A percentile compares a stretch with the other conserved stretches of the same genome.
These are phyloP conservation scores for Thalassarche chlororhynchos DNA, from an alignment of 2,113 vertebrate genomes.

Conservation along the genomic window DNA sequence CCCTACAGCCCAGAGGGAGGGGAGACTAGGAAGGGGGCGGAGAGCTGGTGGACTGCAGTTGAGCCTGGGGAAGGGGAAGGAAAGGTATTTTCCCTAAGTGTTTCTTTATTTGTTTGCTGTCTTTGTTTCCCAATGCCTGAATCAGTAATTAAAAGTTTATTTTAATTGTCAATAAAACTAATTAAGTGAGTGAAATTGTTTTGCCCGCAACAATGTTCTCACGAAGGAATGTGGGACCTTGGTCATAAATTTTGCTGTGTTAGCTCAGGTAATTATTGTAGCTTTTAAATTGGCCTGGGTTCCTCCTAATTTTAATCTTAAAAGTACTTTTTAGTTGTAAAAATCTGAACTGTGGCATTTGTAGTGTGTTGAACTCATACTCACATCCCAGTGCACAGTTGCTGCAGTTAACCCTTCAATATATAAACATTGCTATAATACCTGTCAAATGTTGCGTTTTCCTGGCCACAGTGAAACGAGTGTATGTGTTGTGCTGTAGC, in stretches of 20 bases:
- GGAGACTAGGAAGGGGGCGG: background rate
- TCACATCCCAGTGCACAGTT: background rate
- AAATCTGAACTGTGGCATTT: background rate
- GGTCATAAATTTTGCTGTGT: background rate
- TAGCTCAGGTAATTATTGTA: background rate
- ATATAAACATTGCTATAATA: background rate
- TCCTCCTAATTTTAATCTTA: background rate
- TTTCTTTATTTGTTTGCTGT: background rate
- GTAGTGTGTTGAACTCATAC: background rate
- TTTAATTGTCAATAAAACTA: background rate
- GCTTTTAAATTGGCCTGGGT: background rate
- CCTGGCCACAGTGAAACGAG: background rate
- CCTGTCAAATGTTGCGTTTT: background rate
- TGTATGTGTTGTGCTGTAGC: background rate
- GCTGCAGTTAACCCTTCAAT: background rate
- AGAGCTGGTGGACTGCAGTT: background rate
- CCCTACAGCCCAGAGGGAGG: background rate
- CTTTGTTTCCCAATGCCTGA: background rate
- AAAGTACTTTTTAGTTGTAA: background rate
- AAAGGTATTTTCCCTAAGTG: background rate
- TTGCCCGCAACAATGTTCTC: background rate
- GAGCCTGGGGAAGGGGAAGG: background rate
- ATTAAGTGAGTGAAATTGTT: background rate
- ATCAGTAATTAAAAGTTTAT: background rate
- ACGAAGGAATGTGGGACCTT: background rate